phyloP scores from a whole-genome alignment of 2,888 invertebrate species.

The Apamea monoglypha region DNA sequence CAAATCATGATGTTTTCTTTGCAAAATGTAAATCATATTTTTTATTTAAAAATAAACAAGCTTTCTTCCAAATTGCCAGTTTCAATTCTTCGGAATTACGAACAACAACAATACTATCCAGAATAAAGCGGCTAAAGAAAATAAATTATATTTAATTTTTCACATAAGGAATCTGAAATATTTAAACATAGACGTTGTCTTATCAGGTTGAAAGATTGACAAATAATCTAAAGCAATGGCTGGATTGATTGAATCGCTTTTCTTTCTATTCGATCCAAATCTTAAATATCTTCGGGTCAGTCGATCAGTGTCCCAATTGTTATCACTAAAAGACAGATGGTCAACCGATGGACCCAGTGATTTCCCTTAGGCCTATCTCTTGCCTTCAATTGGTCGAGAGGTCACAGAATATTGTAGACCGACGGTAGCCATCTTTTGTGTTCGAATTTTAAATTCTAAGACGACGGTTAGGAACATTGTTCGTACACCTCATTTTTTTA shows the following conservation, averaged over 20 bases:
- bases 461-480: neutral
- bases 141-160: constrained; percentile 18
- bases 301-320: constrained; percentile 72
- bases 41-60: constrained; percentile 67
- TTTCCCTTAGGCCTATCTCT: constrained; percentile 66
- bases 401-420: constrained; percentile 42
- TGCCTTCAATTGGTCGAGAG: constrained; percentile 35
- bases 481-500: neutral
- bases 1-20: constrained; percentile 47
- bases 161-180: neutral
- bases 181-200: neutral
- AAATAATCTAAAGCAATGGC: constrained; percentile 29
- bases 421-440: constrained; percentile 27
- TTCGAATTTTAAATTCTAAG: constrained; percentile 20
- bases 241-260: constrained; percentile 44
- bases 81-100: constrained; percentile 46
- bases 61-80: constrained; percentile 62
- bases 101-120: neutral
- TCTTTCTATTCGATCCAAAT: constrained; percentile 50
- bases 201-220: constrained; percentile 16
- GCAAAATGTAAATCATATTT: constrained; percentile 67
- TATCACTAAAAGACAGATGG: constrained; percentile 73
- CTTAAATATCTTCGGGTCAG: constrained; percentile 49
- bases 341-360: constrained; percentile 65
- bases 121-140: neutral